These are phyloP conservation scores for Cichladusa arquata DNA, from an alignment of 2,113 vertebrate species.

Conservation along the genomic window DNA sequence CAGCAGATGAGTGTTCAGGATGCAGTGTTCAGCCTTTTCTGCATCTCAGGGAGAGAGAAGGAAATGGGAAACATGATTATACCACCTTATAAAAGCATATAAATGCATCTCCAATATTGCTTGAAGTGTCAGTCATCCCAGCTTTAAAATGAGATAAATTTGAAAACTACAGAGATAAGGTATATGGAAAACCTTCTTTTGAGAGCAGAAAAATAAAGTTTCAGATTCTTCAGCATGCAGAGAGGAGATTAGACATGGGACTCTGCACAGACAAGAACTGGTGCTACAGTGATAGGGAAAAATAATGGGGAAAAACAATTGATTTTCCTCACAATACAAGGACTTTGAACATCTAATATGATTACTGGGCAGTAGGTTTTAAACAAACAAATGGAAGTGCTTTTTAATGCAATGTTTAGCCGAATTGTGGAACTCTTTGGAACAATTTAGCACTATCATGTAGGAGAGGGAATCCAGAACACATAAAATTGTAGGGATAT, in stretches of 20 bases:
- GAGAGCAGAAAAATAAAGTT: not conserved
- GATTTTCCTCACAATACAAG: not conserved
- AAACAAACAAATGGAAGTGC: not conserved
- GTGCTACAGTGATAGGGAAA: not conserved
- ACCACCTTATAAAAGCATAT: not conserved
- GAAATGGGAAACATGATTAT: not conserved
- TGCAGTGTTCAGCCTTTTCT: not conserved
- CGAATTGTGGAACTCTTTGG: not conserved
- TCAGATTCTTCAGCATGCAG: not conserved
- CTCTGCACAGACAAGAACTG: not conserved
- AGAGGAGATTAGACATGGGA: not conserved
- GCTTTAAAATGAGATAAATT: not conserved
- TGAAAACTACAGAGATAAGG: not conserved
- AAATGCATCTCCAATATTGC: not conserved
- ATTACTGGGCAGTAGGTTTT: not conserved
- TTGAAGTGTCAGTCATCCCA: not conserved
- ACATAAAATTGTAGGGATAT: not conserved
- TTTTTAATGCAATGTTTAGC: not conserved
- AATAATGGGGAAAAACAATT: not conserved
- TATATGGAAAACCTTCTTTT: not conserved
- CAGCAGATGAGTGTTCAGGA: not conserved
- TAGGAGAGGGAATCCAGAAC: not conserved
- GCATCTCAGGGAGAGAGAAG: not conserved
- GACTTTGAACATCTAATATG: not conserved
- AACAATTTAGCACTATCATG: not conserved